Evolutionary conservation across 2,113 vertebrate genomes (phyloP), one percentile per base, ranked within the genome.

Genomic region (Orcinus orca): DNA sequence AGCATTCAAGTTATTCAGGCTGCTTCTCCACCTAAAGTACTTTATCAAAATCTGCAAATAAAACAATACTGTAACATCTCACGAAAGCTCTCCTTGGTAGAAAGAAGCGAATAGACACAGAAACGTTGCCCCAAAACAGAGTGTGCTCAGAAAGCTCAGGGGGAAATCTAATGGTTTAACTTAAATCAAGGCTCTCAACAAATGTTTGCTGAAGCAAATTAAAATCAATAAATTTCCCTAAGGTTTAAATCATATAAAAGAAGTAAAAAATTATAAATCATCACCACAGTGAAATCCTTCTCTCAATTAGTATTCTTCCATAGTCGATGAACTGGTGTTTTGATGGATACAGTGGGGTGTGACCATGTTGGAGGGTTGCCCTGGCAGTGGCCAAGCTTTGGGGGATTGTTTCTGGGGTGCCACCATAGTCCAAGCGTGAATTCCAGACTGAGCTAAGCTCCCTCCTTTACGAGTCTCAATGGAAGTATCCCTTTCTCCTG

Each of bases 161-260:
- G 73, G 8, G 29, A 95, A 68, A 38, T 26, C 65, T 38, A 38
- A 26, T 73, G 14, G n/a, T 94, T 95, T 73, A 63, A 50, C 8
- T 85, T 85, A 93, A 93, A 93, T n/a, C 50, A n/a, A 93, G 58
- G 76, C 26, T 74, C 47, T 36, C 47, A 41, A 88, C 58, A 93
- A 97, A 93, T 86, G 81, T 91, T 94, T 92, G 82, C 53, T 65
- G 20, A 97, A 86, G n/a, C 23, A 88, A 97, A 95, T 89, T 93
- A 95, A 95, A 98, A 95, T 87, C 85, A 94, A 83, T 94, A 62
- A 50, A 93, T 82, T 93, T 88, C 67, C 77, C 93, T 83, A 82
- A 90, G 41, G 93, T 68, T 97, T 92, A 97, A 92, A 88, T 95
- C 67, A 70, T 76, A 80, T 80, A 92, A 96, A 97, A 62, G 76